Evolutionary conservation across 1,140 invertebrate genomes (phyloP), one percentile per base, ranked within the genome.

Genomic region (Pararge aegeria): DNA sequence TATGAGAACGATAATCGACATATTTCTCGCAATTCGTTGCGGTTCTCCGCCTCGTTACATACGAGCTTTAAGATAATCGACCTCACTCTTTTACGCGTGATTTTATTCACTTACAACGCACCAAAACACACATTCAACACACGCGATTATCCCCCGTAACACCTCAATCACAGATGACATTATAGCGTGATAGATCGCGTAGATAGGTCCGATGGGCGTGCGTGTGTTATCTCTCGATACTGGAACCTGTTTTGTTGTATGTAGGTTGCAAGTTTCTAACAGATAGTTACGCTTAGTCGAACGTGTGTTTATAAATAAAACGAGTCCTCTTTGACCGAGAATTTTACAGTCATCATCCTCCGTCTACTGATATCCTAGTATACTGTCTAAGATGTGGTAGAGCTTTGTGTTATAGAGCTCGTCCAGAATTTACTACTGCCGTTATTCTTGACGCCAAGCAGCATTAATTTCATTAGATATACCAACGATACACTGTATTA

Each of bases 161-260:
- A n/a, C 38, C 40, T 61, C 53, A 66, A 55, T 49, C 18, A 61
- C 16, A 57, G 16, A 57, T 53, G n/a, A 53, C 40, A 60, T 53
- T 53, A 52, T 60, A 46, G 16, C 49, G 38, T 53, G 40, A 60
- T 60, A 19, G 16, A 27, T 42, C 6, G 13, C 38, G 37, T 42
- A 44, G 29, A 34, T 24, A 19, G 40, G 37, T 18, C 21, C 15
- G 57, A 53, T 52, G 50, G 21, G 20, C 30, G 50, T 34, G 48
- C 27, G 54, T 57, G 51, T 57, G 53, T 68, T 62, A 65, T 66
- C 55, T 68, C 16, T 59, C 38, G 38, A 48, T 40, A 55, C 48
- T 38, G 55, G 62, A 65, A 69, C 66, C 63, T 62, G 66, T 69
- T 69, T 55, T 30, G 55, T n/a, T 50, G 46, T 46, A 69, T 69